A percentile compares a stretch with the other conserved stretches of the same genome.
Conservation (phyloP, 1,140 invertebrate genomes). For the Frieseomelitta varia region DNA sequence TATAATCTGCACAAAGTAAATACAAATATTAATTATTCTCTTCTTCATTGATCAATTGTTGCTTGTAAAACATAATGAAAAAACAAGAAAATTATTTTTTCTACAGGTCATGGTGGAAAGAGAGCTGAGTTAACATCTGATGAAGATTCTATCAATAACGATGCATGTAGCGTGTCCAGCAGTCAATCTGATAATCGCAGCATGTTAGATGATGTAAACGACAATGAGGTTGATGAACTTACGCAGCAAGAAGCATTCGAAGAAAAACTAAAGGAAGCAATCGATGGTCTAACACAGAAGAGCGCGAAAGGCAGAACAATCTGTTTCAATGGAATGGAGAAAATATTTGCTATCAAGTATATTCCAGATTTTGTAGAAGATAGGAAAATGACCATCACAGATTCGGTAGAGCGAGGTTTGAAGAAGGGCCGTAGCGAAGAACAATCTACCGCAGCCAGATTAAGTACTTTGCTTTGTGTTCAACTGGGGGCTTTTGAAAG, state of each 20-base stretch:
- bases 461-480: constrained; percentile 91
- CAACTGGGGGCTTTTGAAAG: constrained; percentile 88
- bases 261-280: constrained; percentile 92
- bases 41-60: background rate
- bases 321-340: constrained; percentile 88
- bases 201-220: constrained; percentile 84
- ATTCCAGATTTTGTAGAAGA: constrained; percentile 90
- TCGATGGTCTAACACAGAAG: constrained; percentile 93
- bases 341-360: constrained; percentile 90
- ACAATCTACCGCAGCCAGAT: constrained; percentile 89
- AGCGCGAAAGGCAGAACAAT: constrained; percentile 90
- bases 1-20: background rate
- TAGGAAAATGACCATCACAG: constrained; percentile 89
- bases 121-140: constrained; percentile 82
- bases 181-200: constrained; percentile 85
- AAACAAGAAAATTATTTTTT: background rate
- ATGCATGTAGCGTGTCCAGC: constrained; percentile 86
- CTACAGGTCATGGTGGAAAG: constrained; percentile 73
- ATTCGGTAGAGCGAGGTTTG: constrained; percentile 90
- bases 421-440: constrained; percentile 92
- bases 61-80: background rate
- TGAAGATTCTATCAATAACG: constrained; percentile 88
- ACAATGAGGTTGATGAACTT: constrained; percentile 84
- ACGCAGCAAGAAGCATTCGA: constrained; percentile 90
- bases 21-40: background rate